phyloP scores from a whole-genome alignment of 92 coral and sea anemone species.

The Porites rus region DNA sequence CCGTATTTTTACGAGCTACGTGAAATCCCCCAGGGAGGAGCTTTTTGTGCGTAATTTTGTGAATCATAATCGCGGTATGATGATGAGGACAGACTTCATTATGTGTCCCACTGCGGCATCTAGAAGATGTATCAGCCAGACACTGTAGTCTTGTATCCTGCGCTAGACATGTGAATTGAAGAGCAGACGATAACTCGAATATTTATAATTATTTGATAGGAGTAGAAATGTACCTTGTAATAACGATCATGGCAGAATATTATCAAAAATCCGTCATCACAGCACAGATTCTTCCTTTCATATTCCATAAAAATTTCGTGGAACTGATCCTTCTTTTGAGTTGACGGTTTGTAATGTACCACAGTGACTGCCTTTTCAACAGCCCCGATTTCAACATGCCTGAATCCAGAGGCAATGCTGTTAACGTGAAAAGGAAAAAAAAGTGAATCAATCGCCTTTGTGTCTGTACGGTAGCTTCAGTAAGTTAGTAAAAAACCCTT shows the following conservation, averaged over 20 bases:
- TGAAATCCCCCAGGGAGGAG: background rate
- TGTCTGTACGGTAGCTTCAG: too few species aligned
- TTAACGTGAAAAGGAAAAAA: background rate
- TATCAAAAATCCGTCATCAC: background rate
- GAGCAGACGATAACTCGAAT: too few species aligned
- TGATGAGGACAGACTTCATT: background rate
- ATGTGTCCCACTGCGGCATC: slow-evolving; percentile 35
- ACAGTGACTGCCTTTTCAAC: background rate
- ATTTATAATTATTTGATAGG: too few species aligned
- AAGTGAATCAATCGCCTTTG: background rate
- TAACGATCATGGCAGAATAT: background rate
- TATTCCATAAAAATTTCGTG: too few species aligned
- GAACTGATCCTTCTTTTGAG: background rate
- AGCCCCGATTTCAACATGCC: background rate
- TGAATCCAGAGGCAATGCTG: slow-evolving; percentile 2
- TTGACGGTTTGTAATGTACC: slow-evolving; percentile 18
- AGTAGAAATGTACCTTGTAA: too few species aligned
- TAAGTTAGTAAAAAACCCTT: too few species aligned
- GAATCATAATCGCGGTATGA: background rate
- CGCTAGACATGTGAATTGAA: too few species aligned
- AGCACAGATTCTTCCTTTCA: background rate
- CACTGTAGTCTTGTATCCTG: too few species aligned
- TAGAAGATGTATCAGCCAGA: background rate
- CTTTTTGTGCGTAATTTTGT: background rate
- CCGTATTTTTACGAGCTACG: background rate